A percentile compares a stretch with the other conserved stretches of the same genome.
These are phyloP conservation scores for Meloidogyne exigua DNA, from an alignment of 1,140 invertebrate species.

Conservation along the genomic window DNA sequence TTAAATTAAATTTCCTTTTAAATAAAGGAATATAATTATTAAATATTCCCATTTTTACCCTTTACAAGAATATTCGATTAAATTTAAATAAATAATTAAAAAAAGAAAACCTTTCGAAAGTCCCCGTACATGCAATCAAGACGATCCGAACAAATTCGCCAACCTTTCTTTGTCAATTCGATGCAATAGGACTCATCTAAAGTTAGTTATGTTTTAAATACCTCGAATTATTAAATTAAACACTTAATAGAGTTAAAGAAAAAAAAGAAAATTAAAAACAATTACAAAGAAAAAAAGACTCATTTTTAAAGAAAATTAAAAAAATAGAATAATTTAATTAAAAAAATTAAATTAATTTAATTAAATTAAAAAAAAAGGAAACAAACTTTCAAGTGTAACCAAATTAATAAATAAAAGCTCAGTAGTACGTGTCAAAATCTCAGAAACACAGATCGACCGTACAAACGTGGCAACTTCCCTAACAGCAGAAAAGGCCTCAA, in stretches of 20 bases:
- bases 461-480: conserved; percentile 43
- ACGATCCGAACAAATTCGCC: conserved; percentile 45
- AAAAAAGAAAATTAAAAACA: background rate
- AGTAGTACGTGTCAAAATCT: conserved; percentile 34
- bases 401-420: conserved; percentile 45
- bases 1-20: too few species aligned
- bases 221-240: too few species aligned
- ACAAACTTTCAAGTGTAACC: conserved; percentile 47
- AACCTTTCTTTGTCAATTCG: conserved; percentile 42
- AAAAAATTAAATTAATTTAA: too few species aligned
- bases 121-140: conserved; percentile 48
- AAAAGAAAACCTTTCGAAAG: conserved; percentile 29
- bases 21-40: too few species aligned
- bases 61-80: too few species aligned
- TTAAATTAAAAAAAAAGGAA: background rate
- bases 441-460: conserved; percentile 25
- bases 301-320: too few species aligned
- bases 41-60: too few species aligned
- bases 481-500: conserved; percentile 39
- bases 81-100: conserved; percentile 17
- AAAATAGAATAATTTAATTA: too few species aligned
- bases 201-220: background rate
- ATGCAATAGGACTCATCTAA: conserved; percentile 43
- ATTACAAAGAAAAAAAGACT: too few species aligned
- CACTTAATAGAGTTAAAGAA: too few species aligned